Conservation (phyloP, 2,113 vertebrate species). For the Hydrochoerus hydrochaeris region DNA sequence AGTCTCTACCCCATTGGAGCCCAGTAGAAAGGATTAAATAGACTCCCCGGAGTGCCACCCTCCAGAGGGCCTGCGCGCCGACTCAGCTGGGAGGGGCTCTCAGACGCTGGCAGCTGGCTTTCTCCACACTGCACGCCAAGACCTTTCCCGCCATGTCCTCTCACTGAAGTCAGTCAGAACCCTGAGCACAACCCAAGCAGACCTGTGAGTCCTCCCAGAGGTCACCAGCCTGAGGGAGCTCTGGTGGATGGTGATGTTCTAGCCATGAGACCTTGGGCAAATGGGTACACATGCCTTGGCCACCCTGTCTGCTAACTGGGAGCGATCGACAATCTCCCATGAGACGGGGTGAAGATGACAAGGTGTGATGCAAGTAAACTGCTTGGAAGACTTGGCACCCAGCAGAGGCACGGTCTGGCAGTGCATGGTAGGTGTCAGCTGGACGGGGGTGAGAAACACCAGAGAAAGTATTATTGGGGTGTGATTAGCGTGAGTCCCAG, state of each 20-base stretch:
- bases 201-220: neutral
- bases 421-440: neutral
- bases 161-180: neutral
- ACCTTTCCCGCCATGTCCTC: neutral
- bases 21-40: neutral
- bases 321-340: neutral
- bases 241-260: neutral
- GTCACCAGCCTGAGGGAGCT: neutral
- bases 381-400: neutral
- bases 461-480: neutral
- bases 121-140: neutral
- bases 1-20: neutral
- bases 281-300: neutral
- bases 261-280: neutral
- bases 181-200: rapidly evolving
- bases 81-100: neutral
- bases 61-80: neutral
- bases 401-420: neutral
- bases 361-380: rapidly evolving
- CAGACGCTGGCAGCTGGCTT: neutral
- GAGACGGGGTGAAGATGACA: neutral
- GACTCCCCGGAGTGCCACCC: neutral
- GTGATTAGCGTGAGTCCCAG: neutral
- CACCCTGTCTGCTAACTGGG: neutral
- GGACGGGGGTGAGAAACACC: neutral